These are phyloP conservation scores for Marcusenius ussheri DNA, from an alignment of 2,113 vertebrate genomes.

Conservation along the genomic window DNA sequence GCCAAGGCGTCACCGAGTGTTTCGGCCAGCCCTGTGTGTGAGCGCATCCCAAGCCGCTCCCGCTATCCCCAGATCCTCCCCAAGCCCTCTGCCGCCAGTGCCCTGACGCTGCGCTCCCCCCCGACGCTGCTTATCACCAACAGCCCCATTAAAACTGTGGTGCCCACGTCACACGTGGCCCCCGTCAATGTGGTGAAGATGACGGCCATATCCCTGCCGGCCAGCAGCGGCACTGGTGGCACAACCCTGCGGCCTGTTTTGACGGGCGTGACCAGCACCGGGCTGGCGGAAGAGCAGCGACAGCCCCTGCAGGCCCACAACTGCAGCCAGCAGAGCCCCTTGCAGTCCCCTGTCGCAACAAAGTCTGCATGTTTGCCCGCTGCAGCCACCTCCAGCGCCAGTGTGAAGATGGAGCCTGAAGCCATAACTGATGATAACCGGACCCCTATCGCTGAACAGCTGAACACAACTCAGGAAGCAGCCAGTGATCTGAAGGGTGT, in stretches of 20 bases:
- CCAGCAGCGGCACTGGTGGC: slow-evolving; percentile 53
- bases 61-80: slow-evolving; percentile 79
- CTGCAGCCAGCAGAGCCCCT: slow-evolving; percentile 51
- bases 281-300: slow-evolving; percentile 63
- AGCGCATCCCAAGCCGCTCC: slow-evolving; percentile 69
- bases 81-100: slow-evolving; percentile 73
- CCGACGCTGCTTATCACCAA: slow-evolving; percentile 79
- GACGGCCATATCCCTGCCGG: slow-evolving; percentile 77
- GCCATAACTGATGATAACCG: slow-evolving; percentile 59
- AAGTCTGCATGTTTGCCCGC: slow-evolving; percentile 43
- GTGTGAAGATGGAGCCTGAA: slow-evolving; percentile 74
- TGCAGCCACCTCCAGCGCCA: slow-evolving; percentile 44
- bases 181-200: slow-evolving; percentile 82
- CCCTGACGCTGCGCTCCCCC: slow-evolving; percentile 78
- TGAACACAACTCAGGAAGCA: slow-evolving; percentile 34
- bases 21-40: slow-evolving; percentile 83
- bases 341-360: slow-evolving; percentile 66
- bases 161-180: slow-evolving; percentile 72
- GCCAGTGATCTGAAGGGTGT: slow-evolving; percentile 59
- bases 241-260: slow-evolving; percentile 62
- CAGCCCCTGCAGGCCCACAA: slow-evolving; percentile 64
- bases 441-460: slow-evolving; percentile 44
- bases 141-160: slow-evolving; percentile 81
- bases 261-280: slow-evolving; percentile 48
- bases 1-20: slow-evolving; percentile 89